Evolutionary conservation across 1,140 invertebrate species (phyloP), one percentile per base, ranked within the genome.

Genomic region (Maniola jurtina): DNA sequence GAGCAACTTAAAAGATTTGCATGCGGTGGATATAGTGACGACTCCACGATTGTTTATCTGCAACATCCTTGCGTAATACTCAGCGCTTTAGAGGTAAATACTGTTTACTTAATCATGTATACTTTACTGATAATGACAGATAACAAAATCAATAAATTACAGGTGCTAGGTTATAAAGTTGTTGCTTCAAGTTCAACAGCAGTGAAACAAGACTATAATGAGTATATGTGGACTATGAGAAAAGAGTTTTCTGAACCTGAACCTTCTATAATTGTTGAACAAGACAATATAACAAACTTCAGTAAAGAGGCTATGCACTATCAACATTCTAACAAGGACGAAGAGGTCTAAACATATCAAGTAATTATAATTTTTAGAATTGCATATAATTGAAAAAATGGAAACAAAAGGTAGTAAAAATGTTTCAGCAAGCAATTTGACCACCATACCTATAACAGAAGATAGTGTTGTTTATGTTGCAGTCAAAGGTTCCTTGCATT

Each of bases 221-320:
- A 96, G 79, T 96, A 96, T 76, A 96, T 96, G 95, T 97, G 96
- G 96, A 97, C 96, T 87, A 96, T 97, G 95, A 94, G 95, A 92
- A 96, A 96, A 89, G 95, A 96, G 73, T 96, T 96, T 88, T 91
- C 94, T 59, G 96, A 96, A 80, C 95, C 95, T 50, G 96, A 97
- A 84, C 93, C 93, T 14, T 89, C 92, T 42, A 91, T 92, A 68
- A 90, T 92, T 71, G 92, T 93, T 57, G 92, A 93, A 59, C 90
- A 92, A 73, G 93, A 93, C 64, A 93, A 93, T 74, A 89, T 93
- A 42, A 92, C 92, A 52, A 93, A 93, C 73, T 92, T 93, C 66
- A 92, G 91, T 58, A 92, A 93, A 65, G 92, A 93, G 79, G 88
- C 89, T 80, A 85, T 91, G 84, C 85, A 89, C 66, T 87, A 84